A percentile compares a stretch with the other conserved stretches of the same genome.
Conservation (phyloP, 92 coral and sea anemone species). For the Diadumene lineata region DNA sequence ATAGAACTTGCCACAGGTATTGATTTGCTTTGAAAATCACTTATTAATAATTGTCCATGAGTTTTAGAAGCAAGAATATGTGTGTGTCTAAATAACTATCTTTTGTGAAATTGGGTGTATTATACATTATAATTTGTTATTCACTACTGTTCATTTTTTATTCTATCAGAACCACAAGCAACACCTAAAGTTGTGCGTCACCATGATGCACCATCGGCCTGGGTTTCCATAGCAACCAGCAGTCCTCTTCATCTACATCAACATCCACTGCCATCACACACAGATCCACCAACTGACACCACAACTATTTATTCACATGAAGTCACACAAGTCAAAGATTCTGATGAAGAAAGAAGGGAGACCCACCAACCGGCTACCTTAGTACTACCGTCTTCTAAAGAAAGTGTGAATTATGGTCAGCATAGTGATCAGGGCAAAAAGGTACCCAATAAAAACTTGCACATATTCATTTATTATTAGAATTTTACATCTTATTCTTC, state of each 20-base stretch:
- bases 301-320: constrained; percentile 27
- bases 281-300: constrained; percentile 23
- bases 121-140: too few species aligned
- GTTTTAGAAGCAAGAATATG: too few species aligned
- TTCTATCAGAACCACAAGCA: constrained; percentile 7
- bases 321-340: constrained; percentile 17
- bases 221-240: constrained; percentile 54
- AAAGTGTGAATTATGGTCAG: neutral
- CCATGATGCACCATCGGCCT: constrained; percentile 62
- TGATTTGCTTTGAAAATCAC: too few species aligned
- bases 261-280: constrained; percentile 13
- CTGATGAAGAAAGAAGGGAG: neutral
- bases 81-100: too few species aligned
- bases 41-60: too few species aligned
- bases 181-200: constrained; percentile 70
- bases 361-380: neutral
- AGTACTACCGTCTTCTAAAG: neutral
- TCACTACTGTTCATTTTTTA: constrained; percentile 4
- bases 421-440: neutral
- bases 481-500: too few species aligned
- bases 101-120: too few species aligned
- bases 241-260: neutral
- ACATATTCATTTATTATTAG: neutral
- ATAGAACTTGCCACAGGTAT: too few species aligned
- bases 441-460: neutral